phyloP scores from a whole-genome alignment of 2,113 vertebrate genomes.

The Pterocles gutturalis region DNA sequence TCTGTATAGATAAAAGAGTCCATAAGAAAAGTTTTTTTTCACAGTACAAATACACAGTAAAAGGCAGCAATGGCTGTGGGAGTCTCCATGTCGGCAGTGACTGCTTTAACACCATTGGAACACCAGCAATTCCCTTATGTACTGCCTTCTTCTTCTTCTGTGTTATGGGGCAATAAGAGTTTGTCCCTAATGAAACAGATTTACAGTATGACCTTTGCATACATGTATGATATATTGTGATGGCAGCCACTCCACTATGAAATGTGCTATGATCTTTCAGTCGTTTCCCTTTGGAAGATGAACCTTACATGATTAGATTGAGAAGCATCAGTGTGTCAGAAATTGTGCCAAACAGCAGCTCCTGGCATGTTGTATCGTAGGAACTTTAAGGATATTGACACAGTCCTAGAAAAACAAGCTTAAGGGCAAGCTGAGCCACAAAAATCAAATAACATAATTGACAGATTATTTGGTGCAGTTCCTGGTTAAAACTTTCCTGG shows the following conservation, averaged over 20 bases:
- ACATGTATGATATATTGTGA: constrained; percentile 47
- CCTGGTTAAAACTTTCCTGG: neutral
- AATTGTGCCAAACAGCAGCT: constrained; percentile 43
- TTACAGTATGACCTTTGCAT: constrained; percentile 65
- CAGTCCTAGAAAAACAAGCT: constrained; percentile 37
- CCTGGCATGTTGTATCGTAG: neutral
- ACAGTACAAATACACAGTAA: neutral
- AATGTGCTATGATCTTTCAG: constrained; percentile 57
- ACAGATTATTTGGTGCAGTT: constrained; percentile 8
- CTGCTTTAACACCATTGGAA: neutral
- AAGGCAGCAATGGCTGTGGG: neutral
- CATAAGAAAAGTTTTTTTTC: neutral
- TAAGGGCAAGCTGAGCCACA: constrained; percentile 30
- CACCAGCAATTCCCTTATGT: neutral
- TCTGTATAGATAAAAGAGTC: neutral
- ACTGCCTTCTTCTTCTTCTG: neutral
- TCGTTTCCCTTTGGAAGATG: constrained; percentile 55
- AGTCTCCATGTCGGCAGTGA: neutral
- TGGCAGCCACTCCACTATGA: constrained; percentile 48
- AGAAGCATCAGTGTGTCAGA: constrained; percentile 41
- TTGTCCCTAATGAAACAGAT: constrained; percentile 56
- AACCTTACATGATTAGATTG: constrained; percentile 55
- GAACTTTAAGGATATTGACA: constrained; percentile 33
- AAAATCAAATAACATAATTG: constrained; percentile 17
- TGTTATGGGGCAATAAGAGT: neutral